These are phyloP conservation scores for Brachypteracias leptosomus DNA, from an alignment of 2,113 vertebrate species.

Conservation along the genomic window DNA sequence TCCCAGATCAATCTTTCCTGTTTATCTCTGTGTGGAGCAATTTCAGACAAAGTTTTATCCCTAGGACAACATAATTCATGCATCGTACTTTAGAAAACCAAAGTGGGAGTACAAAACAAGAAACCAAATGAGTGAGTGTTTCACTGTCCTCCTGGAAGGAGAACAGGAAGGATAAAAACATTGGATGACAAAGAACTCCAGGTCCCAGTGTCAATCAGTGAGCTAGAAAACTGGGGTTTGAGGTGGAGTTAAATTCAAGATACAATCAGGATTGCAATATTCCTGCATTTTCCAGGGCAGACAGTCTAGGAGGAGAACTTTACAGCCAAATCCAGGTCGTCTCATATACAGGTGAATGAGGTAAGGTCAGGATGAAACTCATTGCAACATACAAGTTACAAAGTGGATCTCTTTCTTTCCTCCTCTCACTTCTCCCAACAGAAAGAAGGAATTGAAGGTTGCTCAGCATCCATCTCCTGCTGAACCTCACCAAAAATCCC, in stretches of 20 bases:
- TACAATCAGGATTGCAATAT: no score
- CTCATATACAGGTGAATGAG: no score
- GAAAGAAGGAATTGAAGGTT: not conserved
- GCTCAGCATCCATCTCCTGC: not conserved
- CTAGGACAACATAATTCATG: not conserved
- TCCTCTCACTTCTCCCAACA: no score
- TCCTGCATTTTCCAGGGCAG: no score
- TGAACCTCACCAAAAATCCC: not conserved
- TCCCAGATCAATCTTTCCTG: not conserved
- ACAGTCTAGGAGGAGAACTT: no score
- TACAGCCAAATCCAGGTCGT: no score
- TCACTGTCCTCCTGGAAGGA: no score
- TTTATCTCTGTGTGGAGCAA: not conserved
- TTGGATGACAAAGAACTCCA: not conserved
- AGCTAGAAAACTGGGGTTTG: not conserved
- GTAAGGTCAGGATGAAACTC: no score
- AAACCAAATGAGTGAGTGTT: not conserved
- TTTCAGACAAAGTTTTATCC: not conserved
- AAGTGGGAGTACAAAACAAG: not conserved
- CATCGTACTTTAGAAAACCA: not conserved
- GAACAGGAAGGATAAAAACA: not conserved
- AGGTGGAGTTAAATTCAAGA: no score
- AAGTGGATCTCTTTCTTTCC: no score
- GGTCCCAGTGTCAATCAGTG: not conserved
- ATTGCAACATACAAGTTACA: no score